Percentiles rank a stretch among this genome's conserved stretches.
Conservation (phyloP, 2,888 invertebrate species). For the Argynnis bischoffii region DNA sequence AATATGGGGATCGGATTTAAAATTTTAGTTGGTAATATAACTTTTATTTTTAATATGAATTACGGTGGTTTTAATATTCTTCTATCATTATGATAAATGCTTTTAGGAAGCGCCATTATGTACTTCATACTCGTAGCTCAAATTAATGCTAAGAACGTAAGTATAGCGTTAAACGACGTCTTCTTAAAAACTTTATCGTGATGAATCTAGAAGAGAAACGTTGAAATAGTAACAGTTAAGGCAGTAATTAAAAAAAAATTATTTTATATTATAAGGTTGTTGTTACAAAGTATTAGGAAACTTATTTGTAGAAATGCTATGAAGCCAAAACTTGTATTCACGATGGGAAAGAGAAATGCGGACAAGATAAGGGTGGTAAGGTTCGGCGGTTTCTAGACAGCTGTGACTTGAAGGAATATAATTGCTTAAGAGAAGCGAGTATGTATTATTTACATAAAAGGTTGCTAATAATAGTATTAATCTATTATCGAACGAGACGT, state of each 20-base stretch:
- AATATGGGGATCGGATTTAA: constrained; percentile 15
- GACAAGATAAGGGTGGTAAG: constrained; percentile 45
- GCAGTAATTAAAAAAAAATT: too few relatives aligned
- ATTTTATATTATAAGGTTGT: background rate
- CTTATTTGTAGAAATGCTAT: constrained; percentile 55
- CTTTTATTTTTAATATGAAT: background rate
- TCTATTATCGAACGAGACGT: background rate
- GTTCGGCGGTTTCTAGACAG: constrained; percentile 60
- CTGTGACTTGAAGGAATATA: constrained; percentile 69
- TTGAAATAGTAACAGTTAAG: too few relatives aligned
- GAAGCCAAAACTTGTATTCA: constrained; percentile 66
- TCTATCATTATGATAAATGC: too few relatives aligned
- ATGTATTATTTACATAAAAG: constrained; percentile 29
- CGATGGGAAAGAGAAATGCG: constrained; percentile 57
- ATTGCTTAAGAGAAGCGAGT: constrained; percentile 60
- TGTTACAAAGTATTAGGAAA: constrained; percentile 1
- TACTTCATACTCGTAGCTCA: background rate
- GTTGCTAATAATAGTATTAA: background rate
- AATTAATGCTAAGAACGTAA: constrained; percentile 6
- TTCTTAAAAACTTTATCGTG: background rate
- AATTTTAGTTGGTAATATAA: constrained; percentile 7
- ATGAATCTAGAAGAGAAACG: too few relatives aligned
- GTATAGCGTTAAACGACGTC: background rate
- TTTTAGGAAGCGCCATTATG: constrained; percentile 14
- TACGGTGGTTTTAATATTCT: too few relatives aligned